Evolutionary conservation across 2,888 invertebrate genomes (phyloP).

Genomic region (Osmoderma eremita): DNA sequence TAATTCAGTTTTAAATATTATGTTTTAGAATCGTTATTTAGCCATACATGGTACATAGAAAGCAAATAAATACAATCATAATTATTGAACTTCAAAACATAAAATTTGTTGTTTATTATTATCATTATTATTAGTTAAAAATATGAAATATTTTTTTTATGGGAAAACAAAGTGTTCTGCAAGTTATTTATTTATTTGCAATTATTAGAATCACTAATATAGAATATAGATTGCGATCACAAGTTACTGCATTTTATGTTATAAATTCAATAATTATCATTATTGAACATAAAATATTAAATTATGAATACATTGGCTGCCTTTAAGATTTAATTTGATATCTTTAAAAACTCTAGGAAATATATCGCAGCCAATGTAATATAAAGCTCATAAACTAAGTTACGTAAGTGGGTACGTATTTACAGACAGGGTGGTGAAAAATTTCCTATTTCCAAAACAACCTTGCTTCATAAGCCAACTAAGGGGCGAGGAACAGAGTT

Average conservation of each 20-base stretch:
- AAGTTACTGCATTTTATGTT: background rate
- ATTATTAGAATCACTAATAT: no score
- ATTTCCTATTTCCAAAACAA: conserved; percentile 17
- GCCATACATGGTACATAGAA: conserved; percentile 32
- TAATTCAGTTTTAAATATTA: background rate
- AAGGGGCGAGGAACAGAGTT: conserved; percentile 7
- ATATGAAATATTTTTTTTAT: no score
- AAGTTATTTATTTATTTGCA: no score
- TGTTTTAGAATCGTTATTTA: conserved; percentile 6
- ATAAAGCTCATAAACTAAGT: conserved; percentile 27
- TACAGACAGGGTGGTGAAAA: conserved; percentile 16
- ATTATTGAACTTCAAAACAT: background rate
- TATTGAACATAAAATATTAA: conserved; percentile 14
- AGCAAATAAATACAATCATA: conserved; percentile 22
- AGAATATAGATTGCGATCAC: no score
- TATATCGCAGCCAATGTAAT: conserved; percentile 17
- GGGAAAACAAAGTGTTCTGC: no score
- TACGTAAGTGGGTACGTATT: conserved; percentile 8
- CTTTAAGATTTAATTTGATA: background rate
- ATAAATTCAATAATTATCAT: conserved; percentile 17
- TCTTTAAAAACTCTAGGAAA: background rate
- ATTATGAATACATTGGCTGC: conserved; percentile 14
- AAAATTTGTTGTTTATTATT: no score
- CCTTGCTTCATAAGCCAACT: conserved; percentile 27
- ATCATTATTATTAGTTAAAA: conserved; percentile 7